Percentiles rank a stretch among this genome's conserved stretches.
Evolutionary conservation across 2,888 invertebrate species (phyloP).

Genomic region (Trisateles emortualis): DNA sequence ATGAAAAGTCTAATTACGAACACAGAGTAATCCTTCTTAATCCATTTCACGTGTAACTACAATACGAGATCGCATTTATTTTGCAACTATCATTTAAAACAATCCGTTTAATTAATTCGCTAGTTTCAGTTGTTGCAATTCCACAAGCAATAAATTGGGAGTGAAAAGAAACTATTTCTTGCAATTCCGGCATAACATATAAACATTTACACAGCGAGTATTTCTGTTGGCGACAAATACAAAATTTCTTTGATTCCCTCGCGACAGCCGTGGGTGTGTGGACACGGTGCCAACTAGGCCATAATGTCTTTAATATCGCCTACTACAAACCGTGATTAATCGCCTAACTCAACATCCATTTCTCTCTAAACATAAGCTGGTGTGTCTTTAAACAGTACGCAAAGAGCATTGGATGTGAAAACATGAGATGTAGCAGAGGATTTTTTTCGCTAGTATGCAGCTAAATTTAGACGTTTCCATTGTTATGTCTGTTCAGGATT

Average conservation of each 20-base stretch:
- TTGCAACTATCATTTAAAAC: constrained; percentile 4
- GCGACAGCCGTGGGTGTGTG: constrained; percentile 65
- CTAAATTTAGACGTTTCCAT: constrained; percentile 73
- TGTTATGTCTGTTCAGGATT: constrained; percentile 80
- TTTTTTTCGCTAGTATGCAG: constrained; percentile 55
- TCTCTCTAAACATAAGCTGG: constrained; percentile 22
- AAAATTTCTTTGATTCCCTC: constrained; percentile 72
- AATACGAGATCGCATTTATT: background rate
- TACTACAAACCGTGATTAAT: constrained; percentile 49
- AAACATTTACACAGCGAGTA: constrained; percentile 42
- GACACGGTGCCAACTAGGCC: constrained; percentile 79
- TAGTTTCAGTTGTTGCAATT: background rate
- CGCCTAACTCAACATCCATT: constrained; percentile 46
- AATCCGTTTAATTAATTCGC: background rate
- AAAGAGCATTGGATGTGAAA: constrained; percentile 46
- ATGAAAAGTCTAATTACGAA: no score
- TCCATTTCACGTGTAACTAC: background rate
- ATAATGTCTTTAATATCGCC: constrained; percentile 68
- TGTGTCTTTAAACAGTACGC: constrained; percentile 2
- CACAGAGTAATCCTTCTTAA: background rate
- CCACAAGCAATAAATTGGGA: constrained; percentile 1
- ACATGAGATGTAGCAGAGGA: constrained; percentile 32
- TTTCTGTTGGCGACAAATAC: constrained; percentile 55
- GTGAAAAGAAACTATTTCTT: constrained; percentile 15
- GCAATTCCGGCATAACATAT: constrained; percentile 45